phyloP scores from a whole-genome alignment of 1,140 invertebrate species.

The Latrodectus geometricus region DNA sequence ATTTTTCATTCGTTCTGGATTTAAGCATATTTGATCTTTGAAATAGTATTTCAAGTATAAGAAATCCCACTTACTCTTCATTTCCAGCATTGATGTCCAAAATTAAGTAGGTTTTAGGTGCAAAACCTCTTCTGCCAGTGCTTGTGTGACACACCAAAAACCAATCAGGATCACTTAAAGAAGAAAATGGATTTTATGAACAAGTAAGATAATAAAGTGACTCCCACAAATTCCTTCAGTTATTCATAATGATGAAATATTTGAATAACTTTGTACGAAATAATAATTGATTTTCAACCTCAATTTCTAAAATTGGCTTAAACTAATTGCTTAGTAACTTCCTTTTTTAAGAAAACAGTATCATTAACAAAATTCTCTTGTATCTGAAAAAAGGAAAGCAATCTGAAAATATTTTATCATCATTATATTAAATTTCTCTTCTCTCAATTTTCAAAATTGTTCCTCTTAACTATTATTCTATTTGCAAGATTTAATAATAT shows the following conservation, averaged over 20 bases:
- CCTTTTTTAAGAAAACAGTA: no score
- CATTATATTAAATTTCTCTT: no score
- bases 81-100: constrained; percentile 91
- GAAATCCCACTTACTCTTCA: constrained; percentile 84
- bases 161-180: constrained; percentile 84
- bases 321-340: background rate
- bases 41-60: constrained; percentile 48
- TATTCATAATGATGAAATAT: background rate
- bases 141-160: constrained; percentile 88
- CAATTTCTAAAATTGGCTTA: background rate
- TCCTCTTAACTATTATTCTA: no score
- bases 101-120: constrained; percentile 93
- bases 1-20: no score
- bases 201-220: background rate
- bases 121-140: constrained; percentile 85
- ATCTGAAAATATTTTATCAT: no score
- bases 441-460: no score
- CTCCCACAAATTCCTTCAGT: background rate
- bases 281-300: background rate
- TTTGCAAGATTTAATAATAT: no score
- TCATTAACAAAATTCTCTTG: no score
- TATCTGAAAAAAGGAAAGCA: no score
- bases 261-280: background rate
- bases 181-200: constrained; percentile 12
- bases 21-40: no score